These are phyloP conservation scores for Cancer borealis DNA, from an alignment of 2,888 invertebrate species.

Conservation along the genomic window DNA sequence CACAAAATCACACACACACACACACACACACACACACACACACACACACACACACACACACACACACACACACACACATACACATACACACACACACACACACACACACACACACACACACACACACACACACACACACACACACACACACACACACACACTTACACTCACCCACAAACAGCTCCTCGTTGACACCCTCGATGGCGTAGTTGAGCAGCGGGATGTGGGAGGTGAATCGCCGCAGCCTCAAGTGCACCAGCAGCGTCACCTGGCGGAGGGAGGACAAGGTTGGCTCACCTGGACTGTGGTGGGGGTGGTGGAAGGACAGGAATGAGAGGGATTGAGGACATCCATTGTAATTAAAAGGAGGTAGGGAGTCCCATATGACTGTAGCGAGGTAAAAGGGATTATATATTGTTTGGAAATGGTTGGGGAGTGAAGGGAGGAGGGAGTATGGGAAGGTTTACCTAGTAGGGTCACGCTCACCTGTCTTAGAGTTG, in stretches of 20 bases:
- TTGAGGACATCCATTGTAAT: background rate
- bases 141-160: background rate
- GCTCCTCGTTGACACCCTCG: slow-evolving; percentile 49
- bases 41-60: background rate
- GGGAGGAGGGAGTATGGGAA: background rate
- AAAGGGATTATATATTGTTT: background rate
- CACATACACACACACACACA: background rate
- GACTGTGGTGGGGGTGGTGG: background rate
- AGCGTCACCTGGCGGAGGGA: slow-evolving; percentile 59
- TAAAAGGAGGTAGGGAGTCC: background rate
- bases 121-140: slow-evolving; percentile 45
- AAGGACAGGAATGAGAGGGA: background rate
- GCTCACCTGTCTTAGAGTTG: slow-evolving; percentile 53
- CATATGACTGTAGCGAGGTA: background rate
- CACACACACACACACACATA: too few species aligned
- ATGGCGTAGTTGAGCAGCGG: slow-evolving; percentile 66
- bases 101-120: background rate
- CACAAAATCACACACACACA: too few species aligned
- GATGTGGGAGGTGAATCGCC: slow-evolving; percentile 62
- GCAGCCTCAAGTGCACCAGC: slow-evolving; percentile 58
- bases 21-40: slow-evolving; percentile 46
- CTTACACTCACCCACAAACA: slow-evolving; percentile 59
- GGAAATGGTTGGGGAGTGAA: too few species aligned
- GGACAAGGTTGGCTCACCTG: background rate
- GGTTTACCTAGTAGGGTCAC: background rate